Base-by-base conservation (phyloP, 1,140 invertebrate species). In the Megathymus violae region DNA sequence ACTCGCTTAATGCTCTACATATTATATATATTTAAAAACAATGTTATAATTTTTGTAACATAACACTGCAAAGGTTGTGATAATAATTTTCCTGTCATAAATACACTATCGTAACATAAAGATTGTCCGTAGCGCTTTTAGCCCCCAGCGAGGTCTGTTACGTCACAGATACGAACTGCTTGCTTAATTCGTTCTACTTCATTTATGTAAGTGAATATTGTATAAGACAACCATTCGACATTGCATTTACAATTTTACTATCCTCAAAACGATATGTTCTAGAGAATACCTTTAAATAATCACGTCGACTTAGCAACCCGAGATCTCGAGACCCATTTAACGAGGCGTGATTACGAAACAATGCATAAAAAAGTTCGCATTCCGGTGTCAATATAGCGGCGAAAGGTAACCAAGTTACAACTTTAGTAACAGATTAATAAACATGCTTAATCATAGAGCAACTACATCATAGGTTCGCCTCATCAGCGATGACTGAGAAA, bases 311-410 rank as follows among this genome's bases (percentile, higher is more conserved):
- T 69, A 25, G 47, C 43, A 62, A 60, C 60, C 31, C 3, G 27
- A 7, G 27, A 31, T 31, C 27, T 31, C n/a, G n/a, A n/a, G n/a
- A n/a, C n/a, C 27, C 9, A 31, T 31, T 7, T 64, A 67, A 64
- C 74, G 60, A 73, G 67, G 69, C 70, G 43, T 22, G 50, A 68
- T 75, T 70, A 73, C 66, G 69, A 77, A 80, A 80, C 71, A 68
- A 67, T 67, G 64, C 70, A 78, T 58, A 73, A 62, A 74, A 71
- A 66, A 68, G 67, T 74, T 80, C 66, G 64, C 77, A 54, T 60
- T 67, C 61, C 56, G 65, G 64, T 73, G 68, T 70, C 71, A 66
- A 67, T 60, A 66, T 38, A 46, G 61, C 50, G n/a, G 59, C 58
- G 61, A 64, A 76, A 78, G 71, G 76, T 69, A n/a, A n/a, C n/a